These are phyloP conservation scores for Caenorhabditis auriculariae DNA, from an alignment of 2,888 invertebrate species.

Conservation along the genomic window DNA sequence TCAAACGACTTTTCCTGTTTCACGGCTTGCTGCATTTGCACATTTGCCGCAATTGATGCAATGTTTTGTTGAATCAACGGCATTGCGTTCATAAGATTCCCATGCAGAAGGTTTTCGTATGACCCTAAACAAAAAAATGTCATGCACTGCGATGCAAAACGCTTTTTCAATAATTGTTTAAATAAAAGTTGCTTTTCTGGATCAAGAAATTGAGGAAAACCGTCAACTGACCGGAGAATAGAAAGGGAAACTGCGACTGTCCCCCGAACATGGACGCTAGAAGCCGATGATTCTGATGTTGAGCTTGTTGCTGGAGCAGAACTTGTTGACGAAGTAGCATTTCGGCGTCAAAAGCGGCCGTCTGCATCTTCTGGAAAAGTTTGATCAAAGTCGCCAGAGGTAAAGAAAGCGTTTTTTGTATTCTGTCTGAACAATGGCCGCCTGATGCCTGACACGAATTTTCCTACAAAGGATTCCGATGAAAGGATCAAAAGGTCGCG, in stretches of 20 bases:
- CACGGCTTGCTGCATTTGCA: constrained; percentile 2
- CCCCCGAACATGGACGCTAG: constrained; percentile 31
- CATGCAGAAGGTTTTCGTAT: constrained; percentile 18
- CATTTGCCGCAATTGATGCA: constrained; percentile 7
- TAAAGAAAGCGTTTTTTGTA: too few relatives aligned
- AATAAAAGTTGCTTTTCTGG: too few relatives aligned
- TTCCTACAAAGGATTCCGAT: too few relatives aligned
- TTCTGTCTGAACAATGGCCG: too few relatives aligned
- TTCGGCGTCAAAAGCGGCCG: constrained; percentile 33
- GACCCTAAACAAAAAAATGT: too few relatives aligned
- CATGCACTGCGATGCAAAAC: too few relatives aligned
- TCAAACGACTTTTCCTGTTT: constrained; percentile 24
- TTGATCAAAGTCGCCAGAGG: too few relatives aligned
- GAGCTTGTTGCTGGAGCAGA: constrained; percentile 36
- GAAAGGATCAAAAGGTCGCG: too few relatives aligned
- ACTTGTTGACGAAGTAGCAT: constrained; percentile 43
- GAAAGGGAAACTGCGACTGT: constrained; percentile 21
- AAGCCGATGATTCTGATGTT: constrained; percentile 34
- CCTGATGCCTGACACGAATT: too few relatives aligned
- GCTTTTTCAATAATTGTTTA: too few relatives aligned
- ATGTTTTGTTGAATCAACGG: constrained; percentile 20
- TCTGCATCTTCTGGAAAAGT: constrained; percentile 37
- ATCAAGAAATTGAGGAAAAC: too few relatives aligned
- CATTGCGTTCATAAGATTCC: constrained; percentile 8
- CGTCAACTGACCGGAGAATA: constrained; percentile 41